Percentiles rank a stretch among this genome's conserved stretches.
Conservation (phyloP, 2,797 vertebrate species). For the Coluber constrictor region DNA sequence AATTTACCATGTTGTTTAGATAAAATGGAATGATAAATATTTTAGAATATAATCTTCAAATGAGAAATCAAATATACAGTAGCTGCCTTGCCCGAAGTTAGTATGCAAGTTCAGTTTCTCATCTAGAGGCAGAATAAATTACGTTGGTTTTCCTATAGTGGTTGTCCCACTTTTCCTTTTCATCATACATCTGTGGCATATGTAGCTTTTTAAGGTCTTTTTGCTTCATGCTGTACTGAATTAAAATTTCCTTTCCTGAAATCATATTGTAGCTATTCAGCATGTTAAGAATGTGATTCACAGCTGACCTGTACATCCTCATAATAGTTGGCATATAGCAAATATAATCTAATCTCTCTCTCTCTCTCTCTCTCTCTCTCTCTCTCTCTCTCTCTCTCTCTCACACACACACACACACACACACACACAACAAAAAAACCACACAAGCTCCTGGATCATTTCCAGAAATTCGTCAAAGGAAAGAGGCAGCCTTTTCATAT, state of each 20-base stretch:
- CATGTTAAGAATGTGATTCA: neutral
- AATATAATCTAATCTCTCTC: neutral
- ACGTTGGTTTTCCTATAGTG: neutral
- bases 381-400: neutral
- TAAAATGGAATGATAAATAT: slow-evolving; percentile 48
- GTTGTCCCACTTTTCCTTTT: slow-evolving; percentile 18
- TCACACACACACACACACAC: neutral
- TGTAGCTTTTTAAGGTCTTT: slow-evolving; percentile 1
- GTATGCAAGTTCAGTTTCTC: neutral
- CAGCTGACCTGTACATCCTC: neutral
- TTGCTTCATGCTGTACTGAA: neutral
- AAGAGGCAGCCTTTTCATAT: accelerated
- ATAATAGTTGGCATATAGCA: neutral
- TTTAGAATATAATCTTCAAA: slow-evolving; percentile 17
- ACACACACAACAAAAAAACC: neutral
- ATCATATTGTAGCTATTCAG: neutral
- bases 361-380: neutral
- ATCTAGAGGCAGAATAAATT: neutral
- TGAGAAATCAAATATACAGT: neutral
- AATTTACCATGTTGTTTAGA: slow-evolving; percentile 54
- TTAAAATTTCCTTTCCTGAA: neutral
- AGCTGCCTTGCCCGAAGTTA: neutral
- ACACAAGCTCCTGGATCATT: neutral
- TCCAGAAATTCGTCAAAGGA: accelerated
- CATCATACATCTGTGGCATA: neutral